Conservation (phyloP, 2,113 vertebrate genomes). For the Xerus inauris region DNA sequence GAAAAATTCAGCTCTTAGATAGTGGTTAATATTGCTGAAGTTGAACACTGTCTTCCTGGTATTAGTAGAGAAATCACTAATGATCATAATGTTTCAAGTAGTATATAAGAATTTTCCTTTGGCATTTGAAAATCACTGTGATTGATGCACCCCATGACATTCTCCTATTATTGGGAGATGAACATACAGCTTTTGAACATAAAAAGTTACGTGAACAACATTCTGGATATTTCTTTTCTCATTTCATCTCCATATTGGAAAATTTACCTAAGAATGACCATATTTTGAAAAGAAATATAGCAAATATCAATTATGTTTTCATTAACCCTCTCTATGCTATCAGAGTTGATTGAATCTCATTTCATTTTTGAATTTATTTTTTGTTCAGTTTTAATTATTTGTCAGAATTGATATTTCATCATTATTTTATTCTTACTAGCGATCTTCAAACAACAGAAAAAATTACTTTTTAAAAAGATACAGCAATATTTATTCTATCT, state of each 20-base stretch:
- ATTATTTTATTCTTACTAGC: slow-evolving; percentile 35
- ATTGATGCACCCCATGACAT: neutral
- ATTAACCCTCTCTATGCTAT: neutral
- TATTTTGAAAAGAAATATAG: neutral
- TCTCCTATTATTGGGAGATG: neutral
- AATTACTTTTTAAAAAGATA: neutral
- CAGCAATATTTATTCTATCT: neutral
- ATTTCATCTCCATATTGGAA: neutral
- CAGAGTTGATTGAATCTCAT: neutral
- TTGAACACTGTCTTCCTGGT: neutral
- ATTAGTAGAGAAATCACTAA: slow-evolving; percentile 6
- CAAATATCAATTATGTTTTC: neutral
- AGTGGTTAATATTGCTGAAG: slow-evolving; percentile 37
- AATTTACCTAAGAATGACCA: neutral
- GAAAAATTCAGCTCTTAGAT: slow-evolving; percentile 35
- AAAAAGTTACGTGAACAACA: neutral
- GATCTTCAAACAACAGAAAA: slow-evolving; percentile 22
- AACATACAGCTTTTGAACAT: neutral
- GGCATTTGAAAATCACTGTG: neutral
- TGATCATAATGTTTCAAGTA: slow-evolving; percentile 26
- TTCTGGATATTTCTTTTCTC: slow-evolving; percentile 30
- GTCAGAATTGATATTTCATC: neutral
- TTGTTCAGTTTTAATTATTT: neutral
- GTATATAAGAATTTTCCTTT: slow-evolving; percentile 23
- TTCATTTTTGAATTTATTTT: neutral